Evolutionary conservation across 2,888 invertebrate species (phyloP), one percentile per base, ranked within the genome.

Genomic region (Toxonevra muliebris): DNA sequence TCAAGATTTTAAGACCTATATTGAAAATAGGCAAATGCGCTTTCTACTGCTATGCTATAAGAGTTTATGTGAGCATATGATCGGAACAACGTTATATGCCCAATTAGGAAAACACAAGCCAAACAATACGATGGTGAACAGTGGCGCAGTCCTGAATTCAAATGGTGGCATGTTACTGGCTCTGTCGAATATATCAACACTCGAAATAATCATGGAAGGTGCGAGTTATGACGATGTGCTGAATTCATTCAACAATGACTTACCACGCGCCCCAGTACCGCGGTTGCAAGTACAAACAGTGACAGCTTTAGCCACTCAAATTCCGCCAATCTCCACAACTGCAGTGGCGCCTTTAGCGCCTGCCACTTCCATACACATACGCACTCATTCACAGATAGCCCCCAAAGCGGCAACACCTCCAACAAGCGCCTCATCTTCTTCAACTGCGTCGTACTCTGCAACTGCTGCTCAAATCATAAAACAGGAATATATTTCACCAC

Each of bases 41-140:
- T 91, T 94, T 76, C 87, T 96, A 54, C 86, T 96, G 68, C 92
- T 94, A 83, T 95, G 96, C 86, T 96, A 95, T 82, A 94, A 94
- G 85, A 93, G 93, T 80, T 87, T 96, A 71, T 96, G 96, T 87
- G 90, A 92, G 80, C 94, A 93, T 85, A 88, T 96, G 77, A 90
- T 91, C 77, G 90, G 89, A 68, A 91, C 93, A 2, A 88, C 89
- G 52, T 88, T 93, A 69, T 94, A 91, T 82, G 71, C 69, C 0
- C 74, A 77, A 50, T 76, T 85, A 42, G 73, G 69, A 4, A 72
- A 71, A 45, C 65, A 73, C 13, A 66, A 70, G 45, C 69, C 71
- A 8, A 68, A 68, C 9, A 68, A 68, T 30, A 71, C 57, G 11
- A 45, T 69, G 13, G 20, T 61, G 0, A 68, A 72, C 86, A 88